Conservation (phyloP, 2,888 invertebrate species). For the Oasisia sp. region DNA sequence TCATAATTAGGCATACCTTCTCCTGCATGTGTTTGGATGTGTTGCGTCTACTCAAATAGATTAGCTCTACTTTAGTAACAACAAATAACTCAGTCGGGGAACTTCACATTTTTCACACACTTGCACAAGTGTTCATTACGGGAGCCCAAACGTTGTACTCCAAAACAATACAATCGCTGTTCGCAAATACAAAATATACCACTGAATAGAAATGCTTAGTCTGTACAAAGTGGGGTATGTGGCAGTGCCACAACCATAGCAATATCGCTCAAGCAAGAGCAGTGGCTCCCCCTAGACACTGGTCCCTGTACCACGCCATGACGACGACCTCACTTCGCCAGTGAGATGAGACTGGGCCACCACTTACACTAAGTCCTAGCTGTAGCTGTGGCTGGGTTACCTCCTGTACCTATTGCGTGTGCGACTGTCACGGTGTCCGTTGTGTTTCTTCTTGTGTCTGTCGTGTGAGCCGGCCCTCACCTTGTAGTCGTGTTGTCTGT, state of each 20-base stretch:
- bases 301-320: background rate
- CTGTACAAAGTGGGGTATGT: background rate
- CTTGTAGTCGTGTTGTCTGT: background rate
- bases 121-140: background rate
- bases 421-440: constrained; percentile 23
- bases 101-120: background rate
- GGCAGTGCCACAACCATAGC: background rate
- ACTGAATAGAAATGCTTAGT: background rate
- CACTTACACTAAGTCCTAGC: background rate
- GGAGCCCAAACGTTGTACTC: background rate
- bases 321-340: background rate
- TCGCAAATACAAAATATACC: background rate
- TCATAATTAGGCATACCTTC: background rate
- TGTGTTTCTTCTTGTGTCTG: constrained; percentile 17
- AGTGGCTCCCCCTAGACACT: background rate
- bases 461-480: background rate
- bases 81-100: background rate
- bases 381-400: background rate
- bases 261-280: background rate
- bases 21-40: background rate
- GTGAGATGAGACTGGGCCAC: background rate
- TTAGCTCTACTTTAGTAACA: background rate
- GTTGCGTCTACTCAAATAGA: background rate
- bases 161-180: background rate
- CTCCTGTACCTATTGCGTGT: background rate